A percentile compares a stretch with the other conserved stretches of the same genome.
Evolutionary conservation across 1,140 invertebrate species (phyloP).

Genomic region (Halyomorpha halys): DNA sequence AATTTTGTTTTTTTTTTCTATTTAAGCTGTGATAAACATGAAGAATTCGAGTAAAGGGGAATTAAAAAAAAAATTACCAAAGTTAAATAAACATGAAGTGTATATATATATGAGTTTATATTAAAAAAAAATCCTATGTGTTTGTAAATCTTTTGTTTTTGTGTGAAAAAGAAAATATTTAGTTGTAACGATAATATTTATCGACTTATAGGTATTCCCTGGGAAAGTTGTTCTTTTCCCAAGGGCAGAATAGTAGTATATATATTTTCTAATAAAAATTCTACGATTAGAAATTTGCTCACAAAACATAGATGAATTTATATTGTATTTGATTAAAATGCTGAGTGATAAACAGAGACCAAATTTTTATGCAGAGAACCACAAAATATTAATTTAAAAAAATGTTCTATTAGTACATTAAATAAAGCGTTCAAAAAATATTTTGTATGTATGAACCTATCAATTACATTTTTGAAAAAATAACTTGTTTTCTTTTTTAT

Average conservation of each 20-base stretch:
- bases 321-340: too few relatives aligned
- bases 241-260: neutral
- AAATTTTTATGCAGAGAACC: too few relatives aligned
- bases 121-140: neutral
- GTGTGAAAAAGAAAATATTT: too few relatives aligned
- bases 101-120: neutral
- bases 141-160: neutral
- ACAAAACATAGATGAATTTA: slow-evolving; percentile 7
- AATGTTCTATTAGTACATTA: too few relatives aligned
- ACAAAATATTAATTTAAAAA: too few relatives aligned
- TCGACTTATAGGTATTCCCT: too few relatives aligned
- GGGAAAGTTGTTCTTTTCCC: neutral
- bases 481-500: too few relatives aligned
- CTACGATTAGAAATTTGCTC: slow-evolving; percentile 5
- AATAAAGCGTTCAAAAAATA: too few relatives aligned
- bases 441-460: too few relatives aligned
- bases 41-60: neutral
- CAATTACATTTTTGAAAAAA: too few relatives aligned
- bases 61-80: slow-evolving; percentile 6
- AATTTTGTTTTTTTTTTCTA: neutral
- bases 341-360: too few relatives aligned
- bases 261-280: slow-evolving; percentile 1
- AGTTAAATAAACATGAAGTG: slow-evolving; percentile 8
- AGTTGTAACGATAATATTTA: too few relatives aligned
- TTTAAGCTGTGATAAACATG: slow-evolving; percentile 12